These are phyloP conservation scores for Sarcophaga bullata DNA, from an alignment of 1,140 invertebrate species.

Conservation along the genomic window DNA sequence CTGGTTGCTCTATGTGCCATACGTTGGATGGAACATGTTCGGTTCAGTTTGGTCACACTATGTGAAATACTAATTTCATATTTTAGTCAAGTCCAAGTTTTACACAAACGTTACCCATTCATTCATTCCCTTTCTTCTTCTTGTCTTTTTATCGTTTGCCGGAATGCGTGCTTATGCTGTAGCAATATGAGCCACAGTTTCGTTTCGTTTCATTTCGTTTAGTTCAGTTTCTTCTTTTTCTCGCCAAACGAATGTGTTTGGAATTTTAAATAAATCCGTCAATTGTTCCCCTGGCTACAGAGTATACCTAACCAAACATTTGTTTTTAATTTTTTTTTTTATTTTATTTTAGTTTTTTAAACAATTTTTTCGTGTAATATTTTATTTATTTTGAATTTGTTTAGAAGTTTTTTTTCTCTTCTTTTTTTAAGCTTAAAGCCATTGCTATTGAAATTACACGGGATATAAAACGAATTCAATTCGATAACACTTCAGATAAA, in stretches of 20 bases:
- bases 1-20: background rate
- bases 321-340: background rate
- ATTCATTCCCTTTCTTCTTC: too few relatives aligned
- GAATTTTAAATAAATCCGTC: slow-evolving; percentile 46
- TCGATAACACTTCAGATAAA: too few relatives aligned
- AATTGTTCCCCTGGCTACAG: background rate
- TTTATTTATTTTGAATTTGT: slow-evolving; percentile 28
- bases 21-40: background rate
- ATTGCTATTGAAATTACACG: too few relatives aligned
- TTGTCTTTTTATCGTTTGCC: background rate
- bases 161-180: background rate
- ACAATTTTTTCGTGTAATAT: slow-evolving; percentile 10
- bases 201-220: slow-evolving; percentile 30
- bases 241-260: slow-evolving; percentile 41
- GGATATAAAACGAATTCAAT: too few relatives aligned
- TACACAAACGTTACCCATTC: background rate
- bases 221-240: slow-evolving; percentile 20
- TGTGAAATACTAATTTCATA: slow-evolving; percentile 32
- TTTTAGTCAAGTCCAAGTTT: slow-evolving; percentile 37
- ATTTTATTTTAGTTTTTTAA: background rate
- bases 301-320: too few relatives aligned
- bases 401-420: slow-evolving; percentile 9
- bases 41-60: background rate
- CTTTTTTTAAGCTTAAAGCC: background rate
- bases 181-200: background rate